phyloP scores from a whole-genome alignment of 2,797 vertebrate species.

The Gallinago nigripennis region DNA sequence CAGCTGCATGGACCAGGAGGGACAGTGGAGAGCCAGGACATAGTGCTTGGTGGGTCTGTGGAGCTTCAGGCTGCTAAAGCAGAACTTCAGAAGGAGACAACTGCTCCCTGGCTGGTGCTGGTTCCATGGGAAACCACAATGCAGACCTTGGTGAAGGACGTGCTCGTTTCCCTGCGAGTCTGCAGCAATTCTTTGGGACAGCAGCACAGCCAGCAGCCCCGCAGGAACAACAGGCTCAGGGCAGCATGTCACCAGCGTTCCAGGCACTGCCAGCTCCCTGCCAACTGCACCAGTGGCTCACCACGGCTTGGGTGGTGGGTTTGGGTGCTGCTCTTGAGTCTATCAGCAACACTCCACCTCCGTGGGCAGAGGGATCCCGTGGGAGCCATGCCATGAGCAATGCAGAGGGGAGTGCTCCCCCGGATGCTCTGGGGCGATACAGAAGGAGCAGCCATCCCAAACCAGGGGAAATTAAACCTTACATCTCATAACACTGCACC shows the following conservation, averaged over 20 bases:
- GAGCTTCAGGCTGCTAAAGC: not conserved
- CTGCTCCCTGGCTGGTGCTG: not conserved
- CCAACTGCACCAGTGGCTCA: fast-evolving
- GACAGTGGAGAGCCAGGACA: not conserved
- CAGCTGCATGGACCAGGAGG: not conserved
- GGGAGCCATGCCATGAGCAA: fast-evolving
- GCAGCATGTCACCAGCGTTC: not conserved
- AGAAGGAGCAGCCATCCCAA: not conserved
- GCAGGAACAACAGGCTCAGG: not conserved
- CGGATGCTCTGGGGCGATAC: not conserved
- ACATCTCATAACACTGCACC: fast-evolving
- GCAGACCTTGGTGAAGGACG: not conserved
- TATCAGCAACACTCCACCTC: not conserved
- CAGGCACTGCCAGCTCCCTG: not conserved
- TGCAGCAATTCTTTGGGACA: not conserved
- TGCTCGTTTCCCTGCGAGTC: fast-evolving
- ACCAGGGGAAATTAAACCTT: not conserved
- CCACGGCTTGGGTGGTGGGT: fast-evolving
- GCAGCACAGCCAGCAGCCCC: not conserved
- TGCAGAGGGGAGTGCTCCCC: not conserved
- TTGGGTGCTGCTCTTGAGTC: too few species aligned
- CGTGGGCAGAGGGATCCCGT: fast-evolving
- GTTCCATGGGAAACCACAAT: not conserved
- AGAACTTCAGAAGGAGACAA: not conserved
- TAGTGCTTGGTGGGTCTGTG: not conserved